Percentiles rank a stretch among this genome's conserved stretches.
Evolutionary conservation across 2,797 vertebrate genomes (phyloP).

Genomic region (Zenarchopterus dispar): DNA sequence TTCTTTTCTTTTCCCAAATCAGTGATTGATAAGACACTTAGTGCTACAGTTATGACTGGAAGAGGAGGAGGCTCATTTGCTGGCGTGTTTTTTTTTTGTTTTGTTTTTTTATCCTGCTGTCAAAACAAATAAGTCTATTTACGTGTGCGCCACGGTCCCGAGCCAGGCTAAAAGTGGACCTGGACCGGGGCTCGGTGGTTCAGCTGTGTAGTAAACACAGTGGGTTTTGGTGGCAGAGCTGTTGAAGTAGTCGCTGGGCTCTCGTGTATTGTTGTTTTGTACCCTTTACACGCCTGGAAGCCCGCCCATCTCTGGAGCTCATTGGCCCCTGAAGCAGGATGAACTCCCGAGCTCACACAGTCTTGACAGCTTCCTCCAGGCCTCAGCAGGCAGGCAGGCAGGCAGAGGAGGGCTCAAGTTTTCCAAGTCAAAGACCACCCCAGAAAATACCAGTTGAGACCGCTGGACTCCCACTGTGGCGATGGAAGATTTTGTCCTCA

Average conservation of each 20-base stretch:
- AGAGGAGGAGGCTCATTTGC: slow-evolving; percentile 8
- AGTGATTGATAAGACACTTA: slow-evolving; percentile 42
- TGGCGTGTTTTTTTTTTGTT: background rate
- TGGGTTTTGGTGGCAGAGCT: slow-evolving; percentile 37
- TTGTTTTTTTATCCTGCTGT: slow-evolving; percentile 11
- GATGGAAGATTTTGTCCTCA: slow-evolving; percentile 18
- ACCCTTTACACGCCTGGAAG: slow-evolving; percentile 70
- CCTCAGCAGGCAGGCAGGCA: slow-evolving; percentile 33
- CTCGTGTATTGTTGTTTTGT: slow-evolving; percentile 71
- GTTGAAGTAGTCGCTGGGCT: slow-evolving; percentile 62
- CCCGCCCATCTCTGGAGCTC: slow-evolving; percentile 66
- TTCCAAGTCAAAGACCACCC: slow-evolving; percentile 51
- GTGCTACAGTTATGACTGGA: slow-evolving; percentile 12
- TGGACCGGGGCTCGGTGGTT: slow-evolving; percentile 33
- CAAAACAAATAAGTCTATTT: slow-evolving; percentile 35
- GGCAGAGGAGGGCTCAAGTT: slow-evolving; percentile 34
- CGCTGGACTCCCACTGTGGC: slow-evolving; percentile 27
- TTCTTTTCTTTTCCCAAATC: slow-evolving; percentile 33
- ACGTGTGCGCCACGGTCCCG: slow-evolving; percentile 5
- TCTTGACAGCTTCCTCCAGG: slow-evolving; percentile 66
- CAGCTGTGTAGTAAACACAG: slow-evolving; percentile 9
- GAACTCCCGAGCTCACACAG: slow-evolving; percentile 59
- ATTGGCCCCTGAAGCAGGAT: slow-evolving; percentile 69
- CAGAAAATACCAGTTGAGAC: slow-evolving; percentile 33
- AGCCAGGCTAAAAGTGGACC: background rate